These are phyloP conservation scores for Nyctibius bracteatus DNA, from an alignment of 2,113 vertebrate genomes.

Conservation along the genomic window DNA sequence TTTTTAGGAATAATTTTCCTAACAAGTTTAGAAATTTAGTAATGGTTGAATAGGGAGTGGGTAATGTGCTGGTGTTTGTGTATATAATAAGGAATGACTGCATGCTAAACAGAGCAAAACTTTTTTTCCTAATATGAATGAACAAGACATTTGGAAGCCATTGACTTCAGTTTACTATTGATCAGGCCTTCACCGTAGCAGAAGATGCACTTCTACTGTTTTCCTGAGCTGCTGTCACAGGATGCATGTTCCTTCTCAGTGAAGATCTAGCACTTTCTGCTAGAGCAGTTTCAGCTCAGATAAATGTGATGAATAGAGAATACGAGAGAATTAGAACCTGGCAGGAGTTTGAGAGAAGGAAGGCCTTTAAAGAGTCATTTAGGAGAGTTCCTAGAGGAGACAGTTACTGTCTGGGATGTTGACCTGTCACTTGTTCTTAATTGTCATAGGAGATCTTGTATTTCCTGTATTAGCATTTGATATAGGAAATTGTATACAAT, in stretches of 20 bases:
- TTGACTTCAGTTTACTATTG: background rate
- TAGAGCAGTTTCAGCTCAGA: background rate
- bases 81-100: background rate
- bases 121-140: background rate
- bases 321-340: background rate
- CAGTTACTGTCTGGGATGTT: background rate
- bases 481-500: background rate
- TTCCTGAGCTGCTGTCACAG: background rate
- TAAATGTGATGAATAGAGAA: background rate
- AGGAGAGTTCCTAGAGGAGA: background rate
- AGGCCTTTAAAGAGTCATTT: background rate
- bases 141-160: background rate
- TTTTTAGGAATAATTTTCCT: background rate
- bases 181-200: accelerated
- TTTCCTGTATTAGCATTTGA: background rate
- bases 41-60: background rate
- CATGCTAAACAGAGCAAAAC: background rate
- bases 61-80: background rate
- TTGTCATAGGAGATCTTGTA: accelerated
- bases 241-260: background rate
- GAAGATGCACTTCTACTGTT: background rate
- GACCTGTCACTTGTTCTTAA: background rate
- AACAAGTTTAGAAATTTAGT: background rate
- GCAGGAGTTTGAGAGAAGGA: background rate
- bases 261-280: background rate